phyloP scores from a whole-genome alignment of 2,113 vertebrate species.

The Cettia cetti region DNA sequence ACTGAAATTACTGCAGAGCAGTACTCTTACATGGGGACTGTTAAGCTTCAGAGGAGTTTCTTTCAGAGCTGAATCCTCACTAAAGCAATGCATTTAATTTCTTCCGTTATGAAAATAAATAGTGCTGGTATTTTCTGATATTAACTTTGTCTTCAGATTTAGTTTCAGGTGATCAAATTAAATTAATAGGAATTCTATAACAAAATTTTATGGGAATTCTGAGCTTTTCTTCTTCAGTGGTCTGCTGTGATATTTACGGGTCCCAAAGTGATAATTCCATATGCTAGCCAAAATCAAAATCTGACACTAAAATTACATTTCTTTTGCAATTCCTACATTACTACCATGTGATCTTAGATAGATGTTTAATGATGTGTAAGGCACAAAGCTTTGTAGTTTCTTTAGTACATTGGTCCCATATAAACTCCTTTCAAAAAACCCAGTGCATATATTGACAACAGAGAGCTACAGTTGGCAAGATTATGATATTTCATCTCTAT shows the following conservation, averaged over 20 bases:
- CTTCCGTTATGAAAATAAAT: neutral
- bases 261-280: neutral
- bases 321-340: neutral
- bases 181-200: neutral
- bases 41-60: neutral
- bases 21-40: neutral
- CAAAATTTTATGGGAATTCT: neutral
- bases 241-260: neutral
- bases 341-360: neutral
- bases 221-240: neutral
- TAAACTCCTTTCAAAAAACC: neutral
- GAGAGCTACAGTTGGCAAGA: neutral
- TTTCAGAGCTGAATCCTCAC: neutral
- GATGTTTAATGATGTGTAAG: neutral
- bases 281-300: neutral
- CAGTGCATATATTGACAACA: accelerated
- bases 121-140: neutral
- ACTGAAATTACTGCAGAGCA: neutral
- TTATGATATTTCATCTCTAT: neutral
- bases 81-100: neutral
- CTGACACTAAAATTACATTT: neutral
- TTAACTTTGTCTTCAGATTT: neutral
- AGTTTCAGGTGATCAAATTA: neutral
- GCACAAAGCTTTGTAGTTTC: neutral
- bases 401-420: neutral